Evolutionary conservation across 2,113 vertebrate genomes (phyloP), one percentile per base, ranked within the genome.

Genomic region (Antennarius striatus): DNA sequence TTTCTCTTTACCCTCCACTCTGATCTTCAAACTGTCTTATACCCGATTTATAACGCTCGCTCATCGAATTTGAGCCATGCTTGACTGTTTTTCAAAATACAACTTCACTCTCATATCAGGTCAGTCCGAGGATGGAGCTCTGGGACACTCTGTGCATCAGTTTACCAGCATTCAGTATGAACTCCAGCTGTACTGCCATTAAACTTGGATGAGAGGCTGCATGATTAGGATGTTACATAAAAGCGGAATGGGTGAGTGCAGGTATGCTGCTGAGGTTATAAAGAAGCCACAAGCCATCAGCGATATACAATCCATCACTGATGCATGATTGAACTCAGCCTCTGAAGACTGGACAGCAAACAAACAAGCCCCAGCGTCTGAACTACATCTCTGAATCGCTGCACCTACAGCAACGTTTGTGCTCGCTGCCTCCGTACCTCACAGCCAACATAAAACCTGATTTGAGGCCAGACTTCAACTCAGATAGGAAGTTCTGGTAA

Each of bases 401-500:
- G 59, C 63, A 63, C 4, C 57, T 36, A 36, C 32, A 36, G 32
- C 32, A 2, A 40, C 52, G 15, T 65, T 53, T 42, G 1, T 47
- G 5, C 40, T 39, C n/a, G 3, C 13, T 11, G 42, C 10, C 0
- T 10, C 12, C n/a, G 1, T 40, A 45, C 71, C 47, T 49, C 42
- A 29, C 70, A 40, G 43, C 55, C 43, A 40, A 10, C 9, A 48
- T 59, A 29, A 12, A 69, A 60, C 52, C 70, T 50, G 1, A 0
- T 63, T 54, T 3, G 32, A 70, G 48, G 53, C 73, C 54, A 79
- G 32, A 30, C 64, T 65, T 71, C 68, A n/a, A 47, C 59, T 73
- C 1, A 6, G 12, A 58, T 58, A 81, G 75, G 77, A 77, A 73
- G 75, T 71, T 22, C 29, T 52, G 53, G 62, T 79, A 70, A 84